These are phyloP conservation scores for Nettapus auritus DNA, from an alignment of 2,113 vertebrate genomes.

Conservation along the genomic window DNA sequence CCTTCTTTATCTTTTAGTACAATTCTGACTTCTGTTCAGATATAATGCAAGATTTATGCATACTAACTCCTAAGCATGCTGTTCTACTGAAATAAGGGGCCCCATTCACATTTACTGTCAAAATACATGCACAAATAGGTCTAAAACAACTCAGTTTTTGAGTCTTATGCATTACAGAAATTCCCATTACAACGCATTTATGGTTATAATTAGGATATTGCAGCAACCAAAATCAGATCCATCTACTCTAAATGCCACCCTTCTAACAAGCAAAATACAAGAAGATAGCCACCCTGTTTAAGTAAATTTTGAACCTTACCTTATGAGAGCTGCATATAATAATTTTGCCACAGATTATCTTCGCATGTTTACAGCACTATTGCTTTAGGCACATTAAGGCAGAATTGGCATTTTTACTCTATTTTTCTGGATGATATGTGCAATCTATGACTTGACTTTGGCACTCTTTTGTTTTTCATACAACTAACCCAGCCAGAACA, in stretches of 20 bases:
- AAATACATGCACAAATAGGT: neutral
- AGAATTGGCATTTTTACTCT: neutral
- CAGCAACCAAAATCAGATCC: neutral
- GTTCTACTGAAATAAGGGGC: neutral
- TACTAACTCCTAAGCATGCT: neutral
- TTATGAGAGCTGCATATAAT: neutral
- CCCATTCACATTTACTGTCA: neutral
- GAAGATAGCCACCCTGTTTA: neutral
- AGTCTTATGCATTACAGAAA: neutral
- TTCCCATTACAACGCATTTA: neutral
- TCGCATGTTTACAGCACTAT: neutral
- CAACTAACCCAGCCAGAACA: neutral
- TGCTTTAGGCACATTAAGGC: neutral
- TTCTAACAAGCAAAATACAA: neutral
- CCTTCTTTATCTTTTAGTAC: neutral
- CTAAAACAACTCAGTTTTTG: neutral
- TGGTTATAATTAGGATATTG: neutral
- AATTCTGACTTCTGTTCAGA: neutral
- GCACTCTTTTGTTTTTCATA: neutral
- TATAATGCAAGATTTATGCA: neutral
- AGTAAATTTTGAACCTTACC: neutral
- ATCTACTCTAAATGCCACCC: neutral
- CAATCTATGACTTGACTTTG: neutral
- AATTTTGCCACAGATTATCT: neutral
- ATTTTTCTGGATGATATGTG: neutral